A percentile compares a stretch with the other conserved stretches of the same genome.
These are phyloP conservation scores for Girardia tigrina DNA, from an alignment of 2,888 invertebrate species.

Conservation along the genomic window DNA sequence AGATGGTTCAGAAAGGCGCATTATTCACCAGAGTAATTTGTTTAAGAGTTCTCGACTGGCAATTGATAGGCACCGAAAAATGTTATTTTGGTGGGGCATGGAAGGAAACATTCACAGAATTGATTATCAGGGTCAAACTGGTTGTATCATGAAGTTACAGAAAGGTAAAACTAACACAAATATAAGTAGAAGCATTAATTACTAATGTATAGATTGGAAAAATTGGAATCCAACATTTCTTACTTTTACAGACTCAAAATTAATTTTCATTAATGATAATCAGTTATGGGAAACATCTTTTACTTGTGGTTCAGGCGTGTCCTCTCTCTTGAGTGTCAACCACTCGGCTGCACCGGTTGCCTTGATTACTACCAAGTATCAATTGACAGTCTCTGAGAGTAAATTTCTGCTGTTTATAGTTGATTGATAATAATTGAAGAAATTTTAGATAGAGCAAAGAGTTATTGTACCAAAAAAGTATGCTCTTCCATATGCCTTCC, in stretches of 20 bases:
- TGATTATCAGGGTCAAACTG: slow-evolving; percentile 8
- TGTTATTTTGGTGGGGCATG: slow-evolving; percentile 11
- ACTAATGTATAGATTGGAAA: neutral
- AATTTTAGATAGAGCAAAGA: neutral
- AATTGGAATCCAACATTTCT: neutral
- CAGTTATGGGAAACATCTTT: neutral
- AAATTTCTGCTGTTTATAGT: too few relatives aligned
- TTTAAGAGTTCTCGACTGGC: slow-evolving; percentile 18
- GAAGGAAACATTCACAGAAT: neutral
- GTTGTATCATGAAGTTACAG: neutral
- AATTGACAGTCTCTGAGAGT: neutral
- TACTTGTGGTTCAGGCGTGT: neutral
- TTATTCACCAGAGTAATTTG: neutral
- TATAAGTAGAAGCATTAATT: too few relatives aligned
- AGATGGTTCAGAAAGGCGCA: neutral
- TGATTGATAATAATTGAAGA: neutral
- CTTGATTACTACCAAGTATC: neutral
- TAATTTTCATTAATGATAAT: neutral
- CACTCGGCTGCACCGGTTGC: neutral
- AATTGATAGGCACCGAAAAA: neutral
- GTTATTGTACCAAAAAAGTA: neutral
- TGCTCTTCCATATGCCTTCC: neutral
- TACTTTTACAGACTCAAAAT: neutral
- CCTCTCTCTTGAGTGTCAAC: neutral
- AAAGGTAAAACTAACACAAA: neutral